phyloP scores from a whole-genome alignment of 2,113 vertebrate genomes.

The Donacobius atricapilla region DNA sequence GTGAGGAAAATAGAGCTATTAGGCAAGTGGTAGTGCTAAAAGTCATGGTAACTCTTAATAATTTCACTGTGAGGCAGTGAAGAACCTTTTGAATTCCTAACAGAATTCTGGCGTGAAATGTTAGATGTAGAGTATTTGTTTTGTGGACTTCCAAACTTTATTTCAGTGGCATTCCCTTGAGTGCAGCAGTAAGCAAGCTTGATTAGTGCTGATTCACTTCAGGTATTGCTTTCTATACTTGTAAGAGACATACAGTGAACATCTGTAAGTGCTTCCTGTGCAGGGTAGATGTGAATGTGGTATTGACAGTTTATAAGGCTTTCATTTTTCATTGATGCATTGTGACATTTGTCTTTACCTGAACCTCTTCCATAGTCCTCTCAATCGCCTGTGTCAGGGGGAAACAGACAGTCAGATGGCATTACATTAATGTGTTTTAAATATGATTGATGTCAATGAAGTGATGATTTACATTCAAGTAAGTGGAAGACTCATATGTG shows the following conservation, averaged over 20 bases:
- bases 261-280: fast-evolving
- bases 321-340: not conserved
- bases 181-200: not conserved
- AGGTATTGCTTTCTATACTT: not conserved
- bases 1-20: not conserved
- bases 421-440: not conserved
- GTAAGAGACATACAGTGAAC: not conserved
- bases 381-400: not conserved
- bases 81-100: not conserved
- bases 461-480: not conserved
- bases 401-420: not conserved
- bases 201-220: not conserved
- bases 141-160: not conserved
- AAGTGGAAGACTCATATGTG: not conserved
- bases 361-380: not conserved
- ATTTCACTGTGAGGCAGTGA: not conserved
- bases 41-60: too few species aligned
- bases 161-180: not conserved
- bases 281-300: not conserved
- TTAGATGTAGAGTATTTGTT: not conserved
- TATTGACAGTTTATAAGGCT: not conserved
- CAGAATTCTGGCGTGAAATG: not conserved
- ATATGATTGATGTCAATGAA: not conserved
- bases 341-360: not conserved
- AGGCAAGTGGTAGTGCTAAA: not conserved